Evolutionary conservation across 2,113 vertebrate genomes (phyloP).

Genomic region (Oophaga pumilio): DNA sequence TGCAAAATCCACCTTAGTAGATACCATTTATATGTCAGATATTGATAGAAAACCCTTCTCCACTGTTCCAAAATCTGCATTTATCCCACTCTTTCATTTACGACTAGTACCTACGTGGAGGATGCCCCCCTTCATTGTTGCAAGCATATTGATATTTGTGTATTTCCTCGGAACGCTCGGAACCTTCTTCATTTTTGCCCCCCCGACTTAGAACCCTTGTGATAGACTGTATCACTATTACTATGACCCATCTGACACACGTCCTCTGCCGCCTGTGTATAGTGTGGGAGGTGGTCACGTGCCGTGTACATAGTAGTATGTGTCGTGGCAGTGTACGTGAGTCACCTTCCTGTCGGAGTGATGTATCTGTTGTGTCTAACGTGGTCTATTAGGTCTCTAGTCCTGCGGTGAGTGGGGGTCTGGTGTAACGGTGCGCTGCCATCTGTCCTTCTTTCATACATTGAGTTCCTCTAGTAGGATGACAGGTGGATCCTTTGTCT

Average conservation of each 20-base stretch:
- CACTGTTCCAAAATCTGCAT: not conserved
- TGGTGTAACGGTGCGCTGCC: not conserved
- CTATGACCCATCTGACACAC: no score
- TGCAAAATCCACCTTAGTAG: not conserved
- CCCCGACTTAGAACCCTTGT: not conserved
- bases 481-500: constrained; percentile 17
- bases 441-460: not conserved
- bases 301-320: not conserved
- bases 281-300: not conserved
- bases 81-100: not conserved
- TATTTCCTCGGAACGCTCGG: no score
- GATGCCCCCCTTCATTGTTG: no score
- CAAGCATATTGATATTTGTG: no score
- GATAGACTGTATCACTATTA: no score
- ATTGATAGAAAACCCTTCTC: not conserved
- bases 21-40: not conserved
- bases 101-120: not conserved
- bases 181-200: no score
- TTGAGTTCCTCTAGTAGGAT: not conserved
- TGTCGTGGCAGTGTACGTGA: not conserved
- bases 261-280: not conserved
- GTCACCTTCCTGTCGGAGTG: not conserved
- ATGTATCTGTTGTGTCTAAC: not conserved
- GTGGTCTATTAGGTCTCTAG: not conserved
- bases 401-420: not conserved